Evolutionary conservation across 2,113 vertebrate species (phyloP).

Genomic region (Chaenocephalus aceratus): DNA sequence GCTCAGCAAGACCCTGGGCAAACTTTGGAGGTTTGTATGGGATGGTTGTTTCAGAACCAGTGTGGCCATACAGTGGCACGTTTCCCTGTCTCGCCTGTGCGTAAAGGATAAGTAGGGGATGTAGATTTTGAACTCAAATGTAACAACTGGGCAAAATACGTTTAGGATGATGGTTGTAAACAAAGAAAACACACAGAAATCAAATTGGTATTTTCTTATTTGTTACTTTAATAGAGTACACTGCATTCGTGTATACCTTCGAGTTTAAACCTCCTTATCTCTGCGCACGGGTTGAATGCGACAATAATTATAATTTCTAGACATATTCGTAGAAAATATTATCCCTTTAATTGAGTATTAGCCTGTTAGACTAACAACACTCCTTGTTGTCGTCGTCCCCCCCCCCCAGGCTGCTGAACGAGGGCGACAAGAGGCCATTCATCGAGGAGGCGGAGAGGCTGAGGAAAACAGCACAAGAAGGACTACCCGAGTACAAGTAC

Average conservation of each 20-base stretch:
- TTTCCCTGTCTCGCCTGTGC: constrained; percentile 47
- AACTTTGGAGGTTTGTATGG: constrained; percentile 94
- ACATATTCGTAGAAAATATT: constrained; percentile 10
- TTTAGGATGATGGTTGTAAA: neutral
- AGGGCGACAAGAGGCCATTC: constrained; percentile 97
- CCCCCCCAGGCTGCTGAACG: constrained; percentile 90
- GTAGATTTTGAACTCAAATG: neutral
- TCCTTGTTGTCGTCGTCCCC: constrained; percentile 40
- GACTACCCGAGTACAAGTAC: constrained; percentile 99
- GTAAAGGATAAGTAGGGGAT: constrained; percentile 17
- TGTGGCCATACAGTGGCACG: constrained; percentile 37
- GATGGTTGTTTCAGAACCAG: constrained; percentile 30
- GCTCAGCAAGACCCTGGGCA: constrained; percentile 98
- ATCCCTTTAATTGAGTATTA: neutral
- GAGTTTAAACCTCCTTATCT: neutral
- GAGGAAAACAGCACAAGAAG: constrained; percentile 99
- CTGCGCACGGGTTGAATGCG: neutral
- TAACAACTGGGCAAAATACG: neutral
- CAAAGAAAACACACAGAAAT: constrained; percentile 8
- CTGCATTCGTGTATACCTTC: neutral
- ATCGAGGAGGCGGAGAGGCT: constrained; percentile 97
- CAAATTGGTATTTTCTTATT: neutral
- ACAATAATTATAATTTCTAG: constrained; percentile 8
- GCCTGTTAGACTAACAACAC: constrained; percentile 18
- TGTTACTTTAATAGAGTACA: neutral